Percentiles rank a stretch among this genome's conserved stretches.
Evolutionary conservation across 2,888 invertebrate genomes (phyloP).

Genomic region (Synanthedon vespiformis): DNA sequence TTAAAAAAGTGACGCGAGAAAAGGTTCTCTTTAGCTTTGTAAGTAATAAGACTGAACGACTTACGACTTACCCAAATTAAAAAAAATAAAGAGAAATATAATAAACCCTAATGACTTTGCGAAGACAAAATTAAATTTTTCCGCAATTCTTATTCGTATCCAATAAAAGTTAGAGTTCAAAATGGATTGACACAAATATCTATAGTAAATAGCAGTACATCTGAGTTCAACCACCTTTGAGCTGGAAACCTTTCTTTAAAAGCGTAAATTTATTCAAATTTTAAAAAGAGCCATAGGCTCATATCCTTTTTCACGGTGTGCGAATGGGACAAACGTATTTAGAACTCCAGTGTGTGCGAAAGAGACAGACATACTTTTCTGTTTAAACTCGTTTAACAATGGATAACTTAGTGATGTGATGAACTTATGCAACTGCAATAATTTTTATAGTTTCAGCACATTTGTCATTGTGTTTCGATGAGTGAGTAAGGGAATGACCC

Average conservation of each 20-base stretch:
- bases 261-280: slow-evolving; percentile 68
- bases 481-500: no score
- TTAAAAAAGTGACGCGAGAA: no score
- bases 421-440: slow-evolving; percentile 25
- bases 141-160: not conserved
- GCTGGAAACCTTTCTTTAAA: slow-evolving; percentile 45
- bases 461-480: no score
- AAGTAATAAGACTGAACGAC: not conserved
- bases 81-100: not conserved
- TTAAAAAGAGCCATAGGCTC: slow-evolving; percentile 45
- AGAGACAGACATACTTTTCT: slow-evolving; percentile 12
- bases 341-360: slow-evolving; percentile 7
- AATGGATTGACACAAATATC: not conserved
- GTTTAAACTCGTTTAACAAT: slow-evolving; percentile 41
- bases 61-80: not conserved
- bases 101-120: not conserved
- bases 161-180: not conserved
- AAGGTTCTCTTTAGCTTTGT: no score
- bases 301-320: slow-evolving; percentile 40
- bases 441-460: not conserved
- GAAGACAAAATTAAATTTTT: not conserved
- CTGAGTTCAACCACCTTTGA: slow-evolving; percentile 43
- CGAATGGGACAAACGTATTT: slow-evolving; percentile 8
- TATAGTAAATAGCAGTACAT: not conserved
- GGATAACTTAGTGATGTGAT: slow-evolving; percentile 30